Conservation (phyloP, 2,888 invertebrate species). For the Myathropa florea region DNA sequence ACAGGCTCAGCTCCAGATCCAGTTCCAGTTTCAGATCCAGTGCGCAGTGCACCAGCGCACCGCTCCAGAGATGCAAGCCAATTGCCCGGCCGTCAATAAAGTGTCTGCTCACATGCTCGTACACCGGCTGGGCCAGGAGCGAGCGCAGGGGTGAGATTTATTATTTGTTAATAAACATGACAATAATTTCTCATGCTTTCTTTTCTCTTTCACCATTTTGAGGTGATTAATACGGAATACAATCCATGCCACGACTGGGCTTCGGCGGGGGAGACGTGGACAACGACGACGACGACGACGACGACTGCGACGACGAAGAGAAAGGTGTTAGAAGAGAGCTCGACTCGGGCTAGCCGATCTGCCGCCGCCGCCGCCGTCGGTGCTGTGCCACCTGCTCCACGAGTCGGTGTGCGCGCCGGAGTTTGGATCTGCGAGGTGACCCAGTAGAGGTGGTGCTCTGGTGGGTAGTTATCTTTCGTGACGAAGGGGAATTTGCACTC, state of each 20-base stretch:
- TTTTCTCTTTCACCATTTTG: constrained; percentile 66
- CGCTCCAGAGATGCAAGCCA: constrained; percentile 33
- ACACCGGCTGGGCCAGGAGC: constrained; percentile 1
- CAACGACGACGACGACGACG: neutral
- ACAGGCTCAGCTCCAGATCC: constrained; percentile 12
- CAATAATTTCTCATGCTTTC: constrained; percentile 71
- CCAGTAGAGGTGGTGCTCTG: constrained; percentile 38
- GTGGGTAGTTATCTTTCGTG: constrained; percentile 61
- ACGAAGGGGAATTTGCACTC: constrained; percentile 62
- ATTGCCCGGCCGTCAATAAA: constrained; percentile 61
- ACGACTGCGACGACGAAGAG: constrained; percentile 40
- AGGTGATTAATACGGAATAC: constrained; percentile 67
- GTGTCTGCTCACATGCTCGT: constrained; percentile 50
- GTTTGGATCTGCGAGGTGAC: constrained; percentile 34
- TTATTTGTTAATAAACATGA: constrained; percentile 71
- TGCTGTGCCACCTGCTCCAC: constrained; percentile 49
- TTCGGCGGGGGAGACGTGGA: neutral
- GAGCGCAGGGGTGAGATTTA: constrained; percentile 48
- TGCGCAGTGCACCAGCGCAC: neutral
- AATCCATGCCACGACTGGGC: constrained; percentile 25
- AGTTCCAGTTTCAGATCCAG: neutral
- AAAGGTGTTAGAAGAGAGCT: constrained; percentile 66
- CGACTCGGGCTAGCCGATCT: constrained; percentile 1
- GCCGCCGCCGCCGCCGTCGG: constrained; percentile 19
- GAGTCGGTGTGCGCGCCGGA: neutral